A percentile compares a stretch with the other conserved stretches of the same genome.
These are phyloP conservation scores for Triplophysa yarkandensis DNA, from an alignment of 2,797 vertebrate species.

Conservation along the genomic window DNA sequence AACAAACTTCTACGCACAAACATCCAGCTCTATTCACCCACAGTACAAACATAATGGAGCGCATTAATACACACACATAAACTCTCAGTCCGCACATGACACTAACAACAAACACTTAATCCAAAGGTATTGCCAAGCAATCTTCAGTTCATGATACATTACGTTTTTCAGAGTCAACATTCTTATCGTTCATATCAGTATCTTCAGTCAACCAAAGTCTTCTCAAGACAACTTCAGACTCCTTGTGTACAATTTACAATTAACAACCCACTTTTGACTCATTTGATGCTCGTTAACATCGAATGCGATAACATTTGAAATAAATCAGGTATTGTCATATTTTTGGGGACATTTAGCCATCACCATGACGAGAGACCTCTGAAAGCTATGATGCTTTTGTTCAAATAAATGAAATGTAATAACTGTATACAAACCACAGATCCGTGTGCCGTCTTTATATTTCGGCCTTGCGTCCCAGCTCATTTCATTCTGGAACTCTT, in stretches of 20 bases:
- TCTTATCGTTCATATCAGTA: not conserved
- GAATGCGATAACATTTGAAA: too few relatives aligned
- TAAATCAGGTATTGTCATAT: too few relatives aligned
- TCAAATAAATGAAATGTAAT: too few relatives aligned
- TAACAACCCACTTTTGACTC: not conserved
- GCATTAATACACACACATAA: constrained; percentile 53
- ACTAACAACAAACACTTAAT: not conserved
- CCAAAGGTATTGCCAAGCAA: not conserved
- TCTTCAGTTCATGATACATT: too few relatives aligned
- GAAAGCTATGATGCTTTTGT: not conserved
- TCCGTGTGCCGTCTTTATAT: not conserved
- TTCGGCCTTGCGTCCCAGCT: not conserved
- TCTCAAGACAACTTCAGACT: not conserved
- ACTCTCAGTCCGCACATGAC: constrained; percentile 6
- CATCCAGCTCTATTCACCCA: constrained; percentile 70
- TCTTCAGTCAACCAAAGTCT: not conserved
- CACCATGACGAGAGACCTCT: too few relatives aligned
- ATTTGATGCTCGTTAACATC: too few relatives aligned
- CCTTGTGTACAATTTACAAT: not conserved
- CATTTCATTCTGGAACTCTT: constrained; percentile 58
- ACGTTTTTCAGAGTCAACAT: too few relatives aligned
- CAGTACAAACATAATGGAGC: constrained; percentile 67
- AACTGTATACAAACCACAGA: too few relatives aligned
- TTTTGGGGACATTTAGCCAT: too few relatives aligned
- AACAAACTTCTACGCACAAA: constrained; percentile 74